Percentiles rank a stretch among this genome's conserved stretches.
Conservation (phyloP, 1,140 invertebrate species). For the Teleopsis dalmanni region DNA sequence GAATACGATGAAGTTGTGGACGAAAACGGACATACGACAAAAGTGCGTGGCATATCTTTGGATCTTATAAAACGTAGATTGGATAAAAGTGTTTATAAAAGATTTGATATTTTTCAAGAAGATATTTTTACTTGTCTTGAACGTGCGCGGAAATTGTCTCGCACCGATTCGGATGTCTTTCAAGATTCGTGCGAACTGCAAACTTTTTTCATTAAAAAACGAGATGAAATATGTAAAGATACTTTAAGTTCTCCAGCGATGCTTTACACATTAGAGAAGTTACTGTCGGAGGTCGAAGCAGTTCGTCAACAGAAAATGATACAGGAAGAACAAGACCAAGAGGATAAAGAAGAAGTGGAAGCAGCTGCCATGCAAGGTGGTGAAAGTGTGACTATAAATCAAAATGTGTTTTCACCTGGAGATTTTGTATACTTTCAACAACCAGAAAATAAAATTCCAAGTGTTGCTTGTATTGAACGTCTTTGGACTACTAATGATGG, state of each 20-base stretch:
- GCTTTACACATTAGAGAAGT: conserved; percentile 65
- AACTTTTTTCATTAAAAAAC: conserved; percentile 77
- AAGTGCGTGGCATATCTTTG: conserved; percentile 69
- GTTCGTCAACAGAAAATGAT: conserved; percentile 69
- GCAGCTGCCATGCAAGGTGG: conserved; percentile 20
- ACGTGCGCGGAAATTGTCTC: conserved; percentile 73
- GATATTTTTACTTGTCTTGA: conserved; percentile 93
- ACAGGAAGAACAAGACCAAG: conserved; percentile 73
- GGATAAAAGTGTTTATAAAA: conserved; percentile 80
- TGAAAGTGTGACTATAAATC: conserved; percentile 42
- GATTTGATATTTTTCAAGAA: conserved; percentile 92
- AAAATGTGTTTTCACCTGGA: conserved; percentile 40
- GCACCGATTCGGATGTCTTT: conserved; percentile 89
- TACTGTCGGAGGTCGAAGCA: conserved; percentile 65
- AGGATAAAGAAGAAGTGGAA: conserved; percentile 40
- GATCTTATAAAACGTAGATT: conserved; percentile 78
- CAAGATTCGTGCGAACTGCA: conserved; percentile 93
- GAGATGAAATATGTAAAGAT: conserved; percentile 67
- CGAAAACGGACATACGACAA: conserved; percentile 55
- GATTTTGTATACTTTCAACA: conserved; percentile 40
- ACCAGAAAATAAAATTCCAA: conserved; percentile 52
- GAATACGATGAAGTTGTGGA: conserved; percentile 73
- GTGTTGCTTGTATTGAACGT: conserved; percentile 82
- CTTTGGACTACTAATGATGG: conserved; percentile 76
- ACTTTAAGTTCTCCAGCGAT: conserved; percentile 81